Conservation (phyloP, 2,888 invertebrate species). For the Hirtodrosophila trivittata region DNA sequence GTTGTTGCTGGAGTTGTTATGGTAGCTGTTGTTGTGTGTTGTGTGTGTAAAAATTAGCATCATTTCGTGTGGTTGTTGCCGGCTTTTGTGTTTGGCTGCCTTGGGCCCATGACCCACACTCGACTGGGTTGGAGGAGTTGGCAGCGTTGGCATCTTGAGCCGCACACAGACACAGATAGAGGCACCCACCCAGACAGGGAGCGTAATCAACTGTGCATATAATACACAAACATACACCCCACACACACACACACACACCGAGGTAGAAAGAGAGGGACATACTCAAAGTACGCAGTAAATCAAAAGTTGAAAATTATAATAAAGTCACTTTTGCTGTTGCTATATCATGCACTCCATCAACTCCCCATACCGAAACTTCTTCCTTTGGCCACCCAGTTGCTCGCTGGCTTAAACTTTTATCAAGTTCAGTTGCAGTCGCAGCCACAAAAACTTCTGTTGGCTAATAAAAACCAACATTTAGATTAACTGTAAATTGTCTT, state of each 20-base stretch:
- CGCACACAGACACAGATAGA: conserved; percentile 23
- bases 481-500: conserved; percentile 79
- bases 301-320: conserved; percentile 79
- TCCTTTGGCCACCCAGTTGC: conserved; percentile 18
- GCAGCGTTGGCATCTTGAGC: conserved; percentile 54
- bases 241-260: conserved; percentile 6
- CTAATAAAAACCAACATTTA: conserved; percentile 78
- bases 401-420: conserved; percentile 65
- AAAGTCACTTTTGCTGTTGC: conserved; percentile 74
- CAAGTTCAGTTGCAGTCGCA: conserved; percentile 71
- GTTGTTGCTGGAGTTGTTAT: conserved; percentile 26
- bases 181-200: conserved; percentile 19
- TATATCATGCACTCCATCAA: conserved; percentile 62
- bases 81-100: conserved; percentile 61
- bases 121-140: conserved; percentile 36
- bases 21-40: conserved; percentile 28
- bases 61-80: conserved; percentile 59
- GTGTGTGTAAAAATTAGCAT: conserved; percentile 68
- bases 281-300: conserved; percentile 66
- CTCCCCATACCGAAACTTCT: conserved; percentile 4
- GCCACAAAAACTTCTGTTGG: conserved; percentile 62
- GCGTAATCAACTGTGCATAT: conserved; percentile 34
- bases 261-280: conserved; percentile 5
- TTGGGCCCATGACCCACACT: conserved; percentile 27
- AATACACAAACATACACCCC: too few relatives aligned